Evolutionary conservation across 92 coral and sea anemone genomes (phyloP).

Genomic region (Nematostella vectensis): DNA sequence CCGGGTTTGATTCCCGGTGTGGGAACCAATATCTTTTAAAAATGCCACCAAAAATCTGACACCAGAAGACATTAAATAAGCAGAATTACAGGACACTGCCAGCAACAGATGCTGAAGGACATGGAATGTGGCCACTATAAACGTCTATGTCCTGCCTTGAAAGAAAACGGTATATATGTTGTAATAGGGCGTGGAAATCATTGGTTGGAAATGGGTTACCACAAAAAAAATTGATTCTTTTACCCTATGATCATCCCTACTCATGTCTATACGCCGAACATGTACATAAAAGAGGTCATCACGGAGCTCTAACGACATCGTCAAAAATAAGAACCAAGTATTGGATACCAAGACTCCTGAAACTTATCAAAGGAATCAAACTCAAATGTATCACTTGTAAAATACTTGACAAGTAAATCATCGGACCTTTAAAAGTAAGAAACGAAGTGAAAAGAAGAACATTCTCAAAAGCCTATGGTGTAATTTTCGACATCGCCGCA

Average conservation of each 20-base stretch:
- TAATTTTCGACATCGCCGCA: constrained; percentile 27
- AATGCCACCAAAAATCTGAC: constrained; percentile 11
- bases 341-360: constrained; percentile 26
- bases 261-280: constrained; percentile 25
- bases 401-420: constrained; percentile 13
- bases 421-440: constrained; percentile 26
- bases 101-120: constrained; percentile 5
- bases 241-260: constrained; percentile 21
- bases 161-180: constrained; percentile 32
- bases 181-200: constrained; percentile 20
- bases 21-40: constrained; percentile 8
- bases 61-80: constrained; percentile 7
- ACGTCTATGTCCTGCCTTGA: constrained; percentile 18
- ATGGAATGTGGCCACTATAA: constrained; percentile 20
- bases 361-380: constrained; percentile 13
- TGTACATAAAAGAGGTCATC: constrained; percentile 25
- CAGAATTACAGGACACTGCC: constrained; percentile 16
- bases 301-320: constrained; percentile 13
- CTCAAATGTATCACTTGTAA: constrained; percentile 21
- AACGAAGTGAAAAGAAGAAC: constrained; percentile 36
- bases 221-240: constrained; percentile 21
- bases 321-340: constrained; percentile 27
- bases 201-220: constrained; percentile 24
- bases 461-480: constrained; percentile 28
- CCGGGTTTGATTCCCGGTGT: too few species aligned